Conservation (phyloP, 2,797 vertebrate species). For the Eidolon dupreanum region DNA sequence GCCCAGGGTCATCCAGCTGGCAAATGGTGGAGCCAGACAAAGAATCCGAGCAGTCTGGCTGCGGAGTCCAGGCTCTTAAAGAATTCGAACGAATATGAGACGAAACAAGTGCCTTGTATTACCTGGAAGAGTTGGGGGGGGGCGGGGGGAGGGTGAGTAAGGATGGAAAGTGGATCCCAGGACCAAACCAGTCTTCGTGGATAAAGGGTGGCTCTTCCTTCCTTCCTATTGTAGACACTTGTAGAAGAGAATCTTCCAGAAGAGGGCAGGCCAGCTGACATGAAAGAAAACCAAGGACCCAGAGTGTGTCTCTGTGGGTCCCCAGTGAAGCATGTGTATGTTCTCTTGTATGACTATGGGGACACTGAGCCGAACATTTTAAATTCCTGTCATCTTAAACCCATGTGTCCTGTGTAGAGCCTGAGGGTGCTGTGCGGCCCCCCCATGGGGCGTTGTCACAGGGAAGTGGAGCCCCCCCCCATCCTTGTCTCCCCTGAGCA, state of each 20-base stretch:
- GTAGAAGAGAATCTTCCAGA: neutral
- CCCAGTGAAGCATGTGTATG: neutral
- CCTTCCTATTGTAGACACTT: neutral
- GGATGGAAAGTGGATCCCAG: neutral
- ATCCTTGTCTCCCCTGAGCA: neutral
- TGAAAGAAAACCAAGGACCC: neutral
- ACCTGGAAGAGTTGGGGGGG: neutral
- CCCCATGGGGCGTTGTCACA: fast-evolving
- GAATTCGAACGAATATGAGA: neutral
- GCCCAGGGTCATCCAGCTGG: neutral
- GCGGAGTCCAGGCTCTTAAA: neutral
- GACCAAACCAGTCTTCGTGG: neutral
- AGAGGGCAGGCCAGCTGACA: neutral
- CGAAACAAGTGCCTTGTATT: neutral
- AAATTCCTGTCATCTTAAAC: neutral
- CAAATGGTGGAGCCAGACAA: neutral
- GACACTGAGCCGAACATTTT: neutral
- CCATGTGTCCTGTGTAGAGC: neutral
- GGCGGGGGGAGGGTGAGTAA: neutral
- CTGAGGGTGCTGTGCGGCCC: neutral
- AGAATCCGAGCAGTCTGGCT: neutral
- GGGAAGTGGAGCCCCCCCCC: neutral
- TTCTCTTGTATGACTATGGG: neutral
- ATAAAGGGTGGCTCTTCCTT: neutral
- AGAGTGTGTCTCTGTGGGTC: neutral